Evolutionary conservation across 2,113 vertebrate species (phyloP).

Genomic region (Speoplatyrhinus poulsoni): DNA sequence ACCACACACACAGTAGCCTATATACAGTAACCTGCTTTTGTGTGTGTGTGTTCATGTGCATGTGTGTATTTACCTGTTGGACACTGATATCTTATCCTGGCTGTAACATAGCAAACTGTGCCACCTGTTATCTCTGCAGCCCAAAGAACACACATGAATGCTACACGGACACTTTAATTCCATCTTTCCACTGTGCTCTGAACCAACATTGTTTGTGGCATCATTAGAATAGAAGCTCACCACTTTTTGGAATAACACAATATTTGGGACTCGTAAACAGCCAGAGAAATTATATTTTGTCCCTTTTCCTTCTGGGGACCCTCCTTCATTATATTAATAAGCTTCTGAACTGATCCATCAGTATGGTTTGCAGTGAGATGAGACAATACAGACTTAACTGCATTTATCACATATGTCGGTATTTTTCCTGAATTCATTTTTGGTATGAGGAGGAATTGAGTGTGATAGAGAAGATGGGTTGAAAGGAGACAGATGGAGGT

Average conservation of each 20-base stretch:
- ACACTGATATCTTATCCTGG: slow-evolving; percentile 8
- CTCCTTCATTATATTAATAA: too few species aligned
- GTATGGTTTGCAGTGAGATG: too few species aligned
- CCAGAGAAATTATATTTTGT: too few species aligned
- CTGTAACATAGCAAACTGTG: slow-evolving; percentile 32
- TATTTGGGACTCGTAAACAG: neutral
- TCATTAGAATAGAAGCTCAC: neutral
- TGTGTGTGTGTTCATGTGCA: neutral
- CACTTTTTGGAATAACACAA: neutral
- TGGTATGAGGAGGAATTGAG: too few species aligned
- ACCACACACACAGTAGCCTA: neutral
- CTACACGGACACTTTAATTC: neutral
- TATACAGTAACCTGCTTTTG: neutral
- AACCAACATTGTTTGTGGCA: neutral
- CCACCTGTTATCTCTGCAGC: slow-evolving; percentile 10
- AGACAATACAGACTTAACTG: too few species aligned
- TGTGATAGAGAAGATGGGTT: too few species aligned
- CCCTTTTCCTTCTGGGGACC: too few species aligned
- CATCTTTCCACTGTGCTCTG: neutral
- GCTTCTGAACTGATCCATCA: too few species aligned
- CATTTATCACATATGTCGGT: neutral
- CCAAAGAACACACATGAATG: neutral
- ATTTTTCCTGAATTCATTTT: neutral
- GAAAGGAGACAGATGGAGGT: too few species aligned
- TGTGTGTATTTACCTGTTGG: slow-evolving; percentile 16